Evolutionary conservation across 2,113 vertebrate species (phyloP).

Genomic region (Hemiprocne comata): DNA sequence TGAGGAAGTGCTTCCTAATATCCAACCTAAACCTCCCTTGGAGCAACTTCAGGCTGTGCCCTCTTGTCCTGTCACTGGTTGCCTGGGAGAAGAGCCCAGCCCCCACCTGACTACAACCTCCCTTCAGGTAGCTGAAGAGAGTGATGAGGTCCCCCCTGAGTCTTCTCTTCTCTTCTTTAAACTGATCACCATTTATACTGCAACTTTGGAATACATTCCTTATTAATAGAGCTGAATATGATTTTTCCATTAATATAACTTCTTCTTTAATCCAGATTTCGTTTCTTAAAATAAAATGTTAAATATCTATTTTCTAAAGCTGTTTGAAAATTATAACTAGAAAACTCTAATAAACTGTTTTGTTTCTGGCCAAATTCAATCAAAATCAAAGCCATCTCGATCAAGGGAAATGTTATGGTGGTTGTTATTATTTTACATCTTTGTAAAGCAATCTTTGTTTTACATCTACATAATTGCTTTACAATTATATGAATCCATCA

Average conservation of each 20-base stretch:
- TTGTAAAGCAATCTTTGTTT: too few relatives aligned
- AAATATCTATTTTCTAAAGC: neutral
- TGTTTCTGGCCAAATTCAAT: neutral
- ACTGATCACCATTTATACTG: neutral
- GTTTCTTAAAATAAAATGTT: neutral
- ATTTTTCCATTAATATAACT: neutral
- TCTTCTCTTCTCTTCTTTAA: too few relatives aligned
- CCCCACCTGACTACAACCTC: too few relatives aligned
- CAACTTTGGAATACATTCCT: neutral
- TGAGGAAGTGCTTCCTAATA: too few relatives aligned
- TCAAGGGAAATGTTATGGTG: neutral
- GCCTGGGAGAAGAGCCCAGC: too few relatives aligned
- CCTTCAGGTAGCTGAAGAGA: too few relatives aligned
- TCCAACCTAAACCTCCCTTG: too few relatives aligned
- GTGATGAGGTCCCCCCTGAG: too few relatives aligned
- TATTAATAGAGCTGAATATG: neutral
- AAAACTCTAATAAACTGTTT: neutral
- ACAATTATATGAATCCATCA: too few relatives aligned
- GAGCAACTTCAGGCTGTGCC: too few relatives aligned
- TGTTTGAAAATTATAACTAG: neutral
- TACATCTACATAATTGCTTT: too few relatives aligned
- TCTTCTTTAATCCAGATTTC: neutral
- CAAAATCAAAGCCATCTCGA: neutral
- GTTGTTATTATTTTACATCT: neutral
- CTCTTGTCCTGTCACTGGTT: too few relatives aligned